Conservation (phyloP, 2,113 vertebrate genomes). For the Bubalus kerabau region DNA sequence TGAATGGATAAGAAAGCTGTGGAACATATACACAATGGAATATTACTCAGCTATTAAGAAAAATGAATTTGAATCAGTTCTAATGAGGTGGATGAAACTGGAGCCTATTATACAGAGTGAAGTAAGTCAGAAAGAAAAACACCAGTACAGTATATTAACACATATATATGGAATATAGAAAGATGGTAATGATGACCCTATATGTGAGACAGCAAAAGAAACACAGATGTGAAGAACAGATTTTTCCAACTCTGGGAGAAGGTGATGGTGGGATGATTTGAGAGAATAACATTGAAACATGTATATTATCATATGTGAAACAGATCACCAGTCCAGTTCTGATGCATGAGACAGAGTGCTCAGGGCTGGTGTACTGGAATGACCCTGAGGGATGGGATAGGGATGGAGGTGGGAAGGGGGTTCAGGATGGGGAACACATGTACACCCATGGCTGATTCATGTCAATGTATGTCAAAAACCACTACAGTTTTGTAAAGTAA, state of each 20-base stretch:
- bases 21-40: neutral
- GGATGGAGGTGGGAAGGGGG: neutral
- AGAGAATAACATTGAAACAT: neutral
- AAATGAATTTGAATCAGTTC: neutral
- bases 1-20: neutral
- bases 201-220: neutral
- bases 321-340: neutral
- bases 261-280: neutral
- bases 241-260: neutral
- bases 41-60: neutral
- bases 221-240: neutral
- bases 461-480: neutral
- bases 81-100: neutral
- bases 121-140: neutral
- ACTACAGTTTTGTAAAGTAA: neutral
- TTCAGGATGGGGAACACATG: neutral
- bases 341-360: neutral
- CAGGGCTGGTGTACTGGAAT: neutral
- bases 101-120: neutral
- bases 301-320: neutral
- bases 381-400: neutral
- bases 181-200: neutral
- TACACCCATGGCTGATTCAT: neutral
- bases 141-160: neutral
- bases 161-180: neutral